Evolutionary conservation across 2,113 vertebrate species (phyloP).

Genomic region (Gasterosteus aculeatus): DNA sequence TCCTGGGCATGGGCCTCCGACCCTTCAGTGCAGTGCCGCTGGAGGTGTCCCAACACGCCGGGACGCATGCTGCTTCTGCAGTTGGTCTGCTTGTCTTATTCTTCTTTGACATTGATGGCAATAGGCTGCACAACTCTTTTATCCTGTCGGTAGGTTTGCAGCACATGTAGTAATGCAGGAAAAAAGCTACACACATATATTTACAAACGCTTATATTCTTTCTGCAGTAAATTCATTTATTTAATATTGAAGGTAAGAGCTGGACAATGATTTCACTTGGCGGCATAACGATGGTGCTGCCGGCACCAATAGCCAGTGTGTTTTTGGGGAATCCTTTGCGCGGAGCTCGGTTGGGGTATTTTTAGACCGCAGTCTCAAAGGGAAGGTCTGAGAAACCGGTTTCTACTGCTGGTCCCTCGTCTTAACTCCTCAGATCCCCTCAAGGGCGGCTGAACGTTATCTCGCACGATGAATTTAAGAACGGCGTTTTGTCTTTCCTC

Average conservation of each 20-base stretch:
- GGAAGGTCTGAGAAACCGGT: slow-evolving; percentile 53
- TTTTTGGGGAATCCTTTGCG: slow-evolving; percentile 69
- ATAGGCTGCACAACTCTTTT: neutral
- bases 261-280: neutral
- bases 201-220: neutral
- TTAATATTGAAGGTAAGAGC: neutral
- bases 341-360: slow-evolving; percentile 62
- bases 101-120: slow-evolving; percentile 10
- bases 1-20: slow-evolving; percentile 43
- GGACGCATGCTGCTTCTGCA: slow-evolving; percentile 12
- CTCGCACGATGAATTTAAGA: slow-evolving; percentile 6
- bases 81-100: slow-evolving; percentile 28
- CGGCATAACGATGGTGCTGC: neutral
- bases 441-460: slow-evolving; percentile 1
- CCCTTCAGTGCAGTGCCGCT: slow-evolving; percentile 48
- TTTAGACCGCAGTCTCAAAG: slow-evolving; percentile 61
- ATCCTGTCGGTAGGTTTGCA: neutral
- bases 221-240: neutral
- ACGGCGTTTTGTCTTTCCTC: neutral
- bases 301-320: slow-evolving; percentile 60
- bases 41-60: slow-evolving; percentile 62
- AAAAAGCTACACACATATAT: neutral
- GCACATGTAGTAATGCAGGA: neutral
- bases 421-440: neutral
- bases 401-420: neutral